Percentiles rank a stretch among this genome's conserved stretches.
Conservation (phyloP, 1,140 invertebrate genomes). For the Melanaphis sacchari region DNA sequence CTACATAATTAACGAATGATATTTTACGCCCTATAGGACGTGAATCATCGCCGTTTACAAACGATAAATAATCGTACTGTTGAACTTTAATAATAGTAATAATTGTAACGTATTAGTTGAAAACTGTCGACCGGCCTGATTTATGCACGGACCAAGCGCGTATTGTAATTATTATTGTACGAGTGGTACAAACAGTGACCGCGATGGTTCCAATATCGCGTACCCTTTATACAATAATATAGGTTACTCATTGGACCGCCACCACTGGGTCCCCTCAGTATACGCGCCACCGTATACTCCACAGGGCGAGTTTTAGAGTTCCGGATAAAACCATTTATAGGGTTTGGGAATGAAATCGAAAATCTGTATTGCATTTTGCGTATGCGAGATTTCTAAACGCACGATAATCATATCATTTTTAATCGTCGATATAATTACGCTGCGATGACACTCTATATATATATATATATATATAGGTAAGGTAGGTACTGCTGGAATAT, state of each 20-base stretch:
- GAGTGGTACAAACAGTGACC: not conserved
- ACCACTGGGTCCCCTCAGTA: no score
- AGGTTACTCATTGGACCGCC: not conserved
- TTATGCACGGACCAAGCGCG: not conserved
- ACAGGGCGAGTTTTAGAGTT: no score
- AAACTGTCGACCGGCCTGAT: not conserved
- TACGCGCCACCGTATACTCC: no score
- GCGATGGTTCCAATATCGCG: not conserved
- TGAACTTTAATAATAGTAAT: not conserved
- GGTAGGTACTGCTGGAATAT: no score
- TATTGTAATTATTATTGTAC: slow-evolving; percentile 9
- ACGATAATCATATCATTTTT: no score
- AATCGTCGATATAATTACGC: no score
- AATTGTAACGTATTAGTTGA: slow-evolving; percentile 37
- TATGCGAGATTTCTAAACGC: no score
- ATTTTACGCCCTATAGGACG: not conserved
- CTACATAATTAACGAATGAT: not conserved
- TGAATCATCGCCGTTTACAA: not conserved
- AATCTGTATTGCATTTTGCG: no score
- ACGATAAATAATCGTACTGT: slow-evolving; percentile 1
- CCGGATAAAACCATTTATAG: no score
- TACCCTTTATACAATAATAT: not conserved
- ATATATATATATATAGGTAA: no score
- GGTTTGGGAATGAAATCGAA: no score
- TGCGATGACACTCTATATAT: no score